phyloP scores from a whole-genome alignment of 2,888 invertebrate genomes.

The Lordiphosa fenestrarum region DNA sequence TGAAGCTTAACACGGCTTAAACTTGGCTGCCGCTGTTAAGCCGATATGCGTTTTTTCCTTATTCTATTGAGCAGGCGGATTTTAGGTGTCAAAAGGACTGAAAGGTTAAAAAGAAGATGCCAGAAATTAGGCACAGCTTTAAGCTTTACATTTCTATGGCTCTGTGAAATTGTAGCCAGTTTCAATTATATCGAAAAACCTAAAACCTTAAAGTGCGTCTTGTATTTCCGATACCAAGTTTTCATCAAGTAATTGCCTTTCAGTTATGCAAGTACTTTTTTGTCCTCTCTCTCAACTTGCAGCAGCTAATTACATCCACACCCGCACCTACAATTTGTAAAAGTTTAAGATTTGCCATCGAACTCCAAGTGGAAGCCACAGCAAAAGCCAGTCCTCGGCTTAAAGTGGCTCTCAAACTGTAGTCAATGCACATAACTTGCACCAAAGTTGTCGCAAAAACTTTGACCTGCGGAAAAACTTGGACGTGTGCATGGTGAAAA shows the following conservation, averaged over 20 bases:
- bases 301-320: slow-evolving; percentile 28
- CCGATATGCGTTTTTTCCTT: too few species aligned
- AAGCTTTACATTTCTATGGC: too few species aligned
- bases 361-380: slow-evolving; percentile 20
- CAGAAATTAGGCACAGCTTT: too few species aligned
- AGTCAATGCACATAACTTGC: slow-evolving; percentile 28
- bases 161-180: not conserved
- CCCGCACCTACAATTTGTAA: slow-evolving; percentile 24
- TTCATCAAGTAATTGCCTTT: not conserved
- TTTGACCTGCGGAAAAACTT: slow-evolving; percentile 32
- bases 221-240: slow-evolving; percentile 2
- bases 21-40: too few species aligned
- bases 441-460: slow-evolving; percentile 38
- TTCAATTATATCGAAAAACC: not conserved
- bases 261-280: not conserved
- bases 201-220: too few species aligned
- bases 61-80: too few species aligned
- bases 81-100: too few species aligned
- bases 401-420: slow-evolving; percentile 43
- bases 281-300: slow-evolving; percentile 1
- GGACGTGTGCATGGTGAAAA: slow-evolving; percentile 42
- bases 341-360: slow-evolving; percentile 24
- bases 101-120: too few species aligned
- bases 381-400: slow-evolving; percentile 12
- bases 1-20: too few species aligned